Evolutionary conservation across 2,888 invertebrate genomes (phyloP).

Genomic region (Drosophila mulleri): DNA sequence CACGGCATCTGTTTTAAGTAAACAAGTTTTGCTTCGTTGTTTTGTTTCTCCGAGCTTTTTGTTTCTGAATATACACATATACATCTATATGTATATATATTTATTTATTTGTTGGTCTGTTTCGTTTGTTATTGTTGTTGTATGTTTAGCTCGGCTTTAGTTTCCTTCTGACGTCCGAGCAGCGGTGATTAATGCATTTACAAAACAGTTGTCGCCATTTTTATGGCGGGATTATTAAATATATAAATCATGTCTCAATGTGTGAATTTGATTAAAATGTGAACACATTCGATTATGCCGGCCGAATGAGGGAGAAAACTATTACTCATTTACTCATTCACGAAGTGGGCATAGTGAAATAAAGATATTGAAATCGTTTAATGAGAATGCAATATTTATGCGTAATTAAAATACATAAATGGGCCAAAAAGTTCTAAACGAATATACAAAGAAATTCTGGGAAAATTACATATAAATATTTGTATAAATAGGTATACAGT

Average conservation of each 20-base stretch:
- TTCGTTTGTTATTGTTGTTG: slow-evolving; percentile 48
- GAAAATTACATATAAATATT: background rate
- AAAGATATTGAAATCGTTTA: slow-evolving; percentile 2
- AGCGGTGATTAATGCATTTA: slow-evolving; percentile 75
- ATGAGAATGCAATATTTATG: background rate
- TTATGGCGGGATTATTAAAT: slow-evolving; percentile 52
- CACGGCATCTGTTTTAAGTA: slow-evolving; percentile 48
- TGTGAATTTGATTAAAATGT: slow-evolving; percentile 67
- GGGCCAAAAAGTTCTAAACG: background rate
- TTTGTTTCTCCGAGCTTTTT: slow-evolving; percentile 31
- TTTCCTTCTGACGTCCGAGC: slow-evolving; percentile 26
- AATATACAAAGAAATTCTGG: background rate
- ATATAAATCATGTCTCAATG: slow-evolving; percentile 61
- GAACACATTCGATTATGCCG: slow-evolving; percentile 16
- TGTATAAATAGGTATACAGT: background rate
- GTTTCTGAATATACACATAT: slow-evolving; percentile 37
- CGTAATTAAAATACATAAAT: background rate
- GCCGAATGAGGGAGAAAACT: background rate
- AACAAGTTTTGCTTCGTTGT: slow-evolving; percentile 72
- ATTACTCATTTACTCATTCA: slow-evolving; percentile 17
- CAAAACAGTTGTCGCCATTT: slow-evolving; percentile 77
- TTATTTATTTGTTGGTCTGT: slow-evolving; percentile 16
- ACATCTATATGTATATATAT: background rate
- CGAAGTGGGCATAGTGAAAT: slow-evolving; percentile 11
- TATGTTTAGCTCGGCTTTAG: slow-evolving; percentile 14